Conservation (phyloP, 2,888 invertebrate genomes). For the Zele albiditarsus region DNA sequence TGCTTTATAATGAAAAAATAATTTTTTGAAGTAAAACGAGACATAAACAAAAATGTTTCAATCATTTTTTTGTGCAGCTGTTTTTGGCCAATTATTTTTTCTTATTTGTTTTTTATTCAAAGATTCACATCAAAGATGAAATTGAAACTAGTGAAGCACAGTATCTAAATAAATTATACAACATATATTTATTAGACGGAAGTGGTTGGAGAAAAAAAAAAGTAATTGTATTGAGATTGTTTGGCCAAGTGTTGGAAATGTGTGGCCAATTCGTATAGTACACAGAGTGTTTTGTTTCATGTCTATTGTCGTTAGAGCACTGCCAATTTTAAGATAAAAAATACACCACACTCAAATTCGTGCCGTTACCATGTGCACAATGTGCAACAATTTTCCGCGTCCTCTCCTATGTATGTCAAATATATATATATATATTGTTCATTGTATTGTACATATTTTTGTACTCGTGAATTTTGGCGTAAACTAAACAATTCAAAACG, state of each 20-base stretch:
- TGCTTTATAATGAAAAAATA: neutral
- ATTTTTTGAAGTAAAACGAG: neutral
- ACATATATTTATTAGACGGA: neutral
- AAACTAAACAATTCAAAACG: slow-evolving; percentile 9
- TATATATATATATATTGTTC: slow-evolving; percentile 1
- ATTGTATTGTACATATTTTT: neutral
- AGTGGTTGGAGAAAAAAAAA: neutral
- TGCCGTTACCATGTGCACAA: slow-evolving; percentile 34
- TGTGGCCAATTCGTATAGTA: neutral
- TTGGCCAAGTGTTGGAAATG: neutral
- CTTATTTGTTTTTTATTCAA: neutral
- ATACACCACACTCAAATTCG: slow-evolving; percentile 2
- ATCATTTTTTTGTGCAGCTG: slow-evolving; percentile 6
- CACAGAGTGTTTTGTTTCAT: slow-evolving; percentile 1
- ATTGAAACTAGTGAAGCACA: neutral
- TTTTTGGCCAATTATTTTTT: neutral
- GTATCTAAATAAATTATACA: neutral
- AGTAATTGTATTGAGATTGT: neutral
- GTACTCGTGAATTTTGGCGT: slow-evolving; percentile 13
- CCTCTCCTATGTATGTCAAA: slow-evolving; percentile 1
- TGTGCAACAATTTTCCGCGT: slow-evolving; percentile 15
- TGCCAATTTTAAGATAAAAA: slow-evolving; percentile 21
- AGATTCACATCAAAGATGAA: neutral
- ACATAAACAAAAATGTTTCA: neutral
- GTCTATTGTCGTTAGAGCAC: slow-evolving; percentile 6